Evolutionary conservation across 2,797 vertebrate genomes (phyloP).

Genomic region (Halcyon leucocephala): DNA sequence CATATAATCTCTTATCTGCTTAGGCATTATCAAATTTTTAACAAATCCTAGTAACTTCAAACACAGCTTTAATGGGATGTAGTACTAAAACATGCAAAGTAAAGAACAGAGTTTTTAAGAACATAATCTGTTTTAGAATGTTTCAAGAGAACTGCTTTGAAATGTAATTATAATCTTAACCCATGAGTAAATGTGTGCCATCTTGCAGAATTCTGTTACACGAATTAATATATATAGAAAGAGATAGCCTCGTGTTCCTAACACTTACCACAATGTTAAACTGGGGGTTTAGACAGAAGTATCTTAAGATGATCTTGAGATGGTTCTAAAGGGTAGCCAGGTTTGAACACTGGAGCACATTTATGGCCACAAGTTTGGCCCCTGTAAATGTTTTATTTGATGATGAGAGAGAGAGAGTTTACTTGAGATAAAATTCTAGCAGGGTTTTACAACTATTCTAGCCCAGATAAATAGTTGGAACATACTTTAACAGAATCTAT

Average conservation of each 20-base stretch:
- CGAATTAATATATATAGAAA: conserved; percentile 38
- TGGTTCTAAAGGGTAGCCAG: neutral
- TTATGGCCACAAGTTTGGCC: neutral
- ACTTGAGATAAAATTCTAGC: conserved; percentile 42
- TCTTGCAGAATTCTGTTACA: conserved; percentile 68
- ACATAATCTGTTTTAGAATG: conserved; percentile 86
- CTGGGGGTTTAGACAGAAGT: neutral
- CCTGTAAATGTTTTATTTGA: conserved; percentile 53
- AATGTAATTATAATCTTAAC: conserved; percentile 79
- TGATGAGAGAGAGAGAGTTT: conserved; percentile 18
- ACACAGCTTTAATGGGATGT: conserved; percentile 85
- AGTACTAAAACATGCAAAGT: conserved; percentile 82
- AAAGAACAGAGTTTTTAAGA: conserved; percentile 82
- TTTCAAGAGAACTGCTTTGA: conserved; percentile 80
- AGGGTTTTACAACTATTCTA: conserved; percentile 33
- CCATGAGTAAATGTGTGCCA: conserved; percentile 73
- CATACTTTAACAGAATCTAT: conserved; percentile 22
- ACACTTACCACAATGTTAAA: neutral
- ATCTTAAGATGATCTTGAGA: neutral
- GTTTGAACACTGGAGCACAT: conserved; percentile 33
- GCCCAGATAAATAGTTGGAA: neutral
- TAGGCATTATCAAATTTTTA: conserved; percentile 87
- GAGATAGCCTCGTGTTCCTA: conserved; percentile 3
- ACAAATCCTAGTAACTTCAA: conserved; percentile 86
- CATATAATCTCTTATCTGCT: conserved; percentile 88